Evolutionary conservation across 2,797 vertebrate genomes (phyloP), one percentile per base, ranked within the genome.

Genomic region (Propithecus deckenii): DNA sequence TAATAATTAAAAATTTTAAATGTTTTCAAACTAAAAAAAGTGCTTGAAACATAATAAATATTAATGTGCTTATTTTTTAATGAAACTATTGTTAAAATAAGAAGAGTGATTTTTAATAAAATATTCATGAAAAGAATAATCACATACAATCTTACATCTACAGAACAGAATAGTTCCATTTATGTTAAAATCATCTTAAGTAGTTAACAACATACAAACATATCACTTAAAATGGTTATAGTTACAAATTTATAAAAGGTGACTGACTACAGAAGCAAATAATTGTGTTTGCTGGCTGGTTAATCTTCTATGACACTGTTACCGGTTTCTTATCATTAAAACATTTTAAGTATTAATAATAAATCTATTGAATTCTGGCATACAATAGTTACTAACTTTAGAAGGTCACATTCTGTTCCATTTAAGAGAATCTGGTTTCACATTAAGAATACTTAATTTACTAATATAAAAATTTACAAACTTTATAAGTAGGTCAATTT

Each of bases 11-110:
- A 41, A 41, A 41, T 41, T 41, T 41, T 41, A 41, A 41, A 41
- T 41, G 41, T 41, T 41, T 41, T 41, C 41, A 41, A 41, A 41
- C 5, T 41, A 41, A 41, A 41, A 41, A 87, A 97, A 98, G 86
- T 96, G 83, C 92, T 95, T 97, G 86, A 89, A 92, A 79, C 79
- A 55, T 55, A 80, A 98, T 97, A 89, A 96, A 78, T 97, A 97
- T 98, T 98, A 97, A 78, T 46, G 9, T 89, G 43, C 72, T 71
- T 63, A 72, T 92, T 97, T 79, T 65, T 0, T 2, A 97, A 92
- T 83, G 20, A 71, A 84, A 30, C 12, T 94, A 97, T 96, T 81
- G 71, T 97, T 96, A 65, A 94, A 96, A 94, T 94, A 96, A 98
- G 96, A 97, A 74, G 12, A 74, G 22, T 61, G 41, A 57, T 57